phyloP scores from a whole-genome alignment of 2,888 invertebrate species.

The Sarcophaga caerulescens region DNA sequence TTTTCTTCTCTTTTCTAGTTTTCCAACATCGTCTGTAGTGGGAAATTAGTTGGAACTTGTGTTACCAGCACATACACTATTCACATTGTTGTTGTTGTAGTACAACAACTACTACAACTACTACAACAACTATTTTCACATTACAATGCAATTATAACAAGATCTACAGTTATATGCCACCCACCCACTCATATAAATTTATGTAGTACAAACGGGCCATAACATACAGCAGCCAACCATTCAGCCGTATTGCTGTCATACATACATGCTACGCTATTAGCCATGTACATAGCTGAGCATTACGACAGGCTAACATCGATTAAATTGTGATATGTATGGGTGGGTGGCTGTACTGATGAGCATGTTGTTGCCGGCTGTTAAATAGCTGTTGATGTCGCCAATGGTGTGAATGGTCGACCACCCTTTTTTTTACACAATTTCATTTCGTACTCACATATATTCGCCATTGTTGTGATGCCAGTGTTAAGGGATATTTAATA shows the following conservation, averaged over 20 bases:
- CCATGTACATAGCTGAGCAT: neutral
- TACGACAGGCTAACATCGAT: slow-evolving; percentile 16
- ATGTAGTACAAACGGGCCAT: neutral
- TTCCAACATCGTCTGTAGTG: neutral
- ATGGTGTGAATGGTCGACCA: neutral
- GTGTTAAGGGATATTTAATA: slow-evolving; percentile 29
- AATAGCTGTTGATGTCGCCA: slow-evolving; percentile 38
- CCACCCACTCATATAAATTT: neutral
- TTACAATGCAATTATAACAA: slow-evolving; percentile 79
- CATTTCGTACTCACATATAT: neutral
- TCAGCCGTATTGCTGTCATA: neutral
- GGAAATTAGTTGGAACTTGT: neutral
- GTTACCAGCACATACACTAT: too few species aligned
- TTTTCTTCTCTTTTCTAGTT: neutral
- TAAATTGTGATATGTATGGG: slow-evolving; percentile 11
- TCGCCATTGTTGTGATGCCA: too few species aligned
- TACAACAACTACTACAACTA: too few species aligned
- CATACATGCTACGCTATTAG: neutral
- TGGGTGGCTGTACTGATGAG: slow-evolving; percentile 18
- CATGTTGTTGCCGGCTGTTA: neutral
- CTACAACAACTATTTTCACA: slow-evolving; percentile 70
- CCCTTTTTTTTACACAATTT: neutral
- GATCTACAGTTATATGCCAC: slow-evolving; percentile 69
- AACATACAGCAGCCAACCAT: neutral
- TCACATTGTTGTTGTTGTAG: too few species aligned